Evolutionary conservation across 2,113 vertebrate genomes (phyloP).

Genomic region (Ancistrus triradiatus): DNA sequence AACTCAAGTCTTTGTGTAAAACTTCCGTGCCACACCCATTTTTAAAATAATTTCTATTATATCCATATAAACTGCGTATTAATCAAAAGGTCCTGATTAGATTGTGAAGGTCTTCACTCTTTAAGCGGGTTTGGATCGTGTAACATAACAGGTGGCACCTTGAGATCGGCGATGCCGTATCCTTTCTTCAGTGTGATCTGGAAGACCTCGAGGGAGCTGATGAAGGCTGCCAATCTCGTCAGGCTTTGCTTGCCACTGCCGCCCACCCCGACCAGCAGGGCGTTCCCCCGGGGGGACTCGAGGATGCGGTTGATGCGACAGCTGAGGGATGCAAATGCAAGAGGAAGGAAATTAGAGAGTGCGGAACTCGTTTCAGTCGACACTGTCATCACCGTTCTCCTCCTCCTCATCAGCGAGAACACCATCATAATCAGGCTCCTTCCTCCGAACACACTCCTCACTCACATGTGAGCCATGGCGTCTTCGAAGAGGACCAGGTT

Average conservation of each 20-base stretch:
- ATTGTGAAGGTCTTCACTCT: too few relatives aligned
- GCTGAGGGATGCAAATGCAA: constrained; percentile 58
- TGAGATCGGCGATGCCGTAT: constrained; percentile 83
- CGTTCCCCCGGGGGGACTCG: constrained; percentile 84
- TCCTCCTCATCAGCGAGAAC: constrained; percentile 2
- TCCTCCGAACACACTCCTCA: not conserved
- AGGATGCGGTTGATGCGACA: constrained; percentile 90
- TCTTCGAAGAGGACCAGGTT: constrained; percentile 92
- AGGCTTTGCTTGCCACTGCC: constrained; percentile 95
- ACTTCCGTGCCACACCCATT: too few relatives aligned
- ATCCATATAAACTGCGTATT: too few relatives aligned
- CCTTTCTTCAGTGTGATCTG: constrained; percentile 90
- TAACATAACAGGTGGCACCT: constrained; percentile 64
- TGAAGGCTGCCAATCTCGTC: constrained; percentile 91
- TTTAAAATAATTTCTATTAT: too few relatives aligned
- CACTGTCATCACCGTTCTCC: constrained; percentile 22
- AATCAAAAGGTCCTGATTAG: too few relatives aligned
- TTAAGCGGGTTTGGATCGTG: too few relatives aligned
- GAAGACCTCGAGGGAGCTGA: constrained; percentile 88
- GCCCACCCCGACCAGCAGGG: constrained; percentile 86
- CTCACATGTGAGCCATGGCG: constrained; percentile 91
- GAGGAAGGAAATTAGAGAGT: constrained; percentile 19
- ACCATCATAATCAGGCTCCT: constrained; percentile 1
- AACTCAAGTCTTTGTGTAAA: too few relatives aligned
- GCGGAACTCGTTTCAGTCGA: not conserved